Evolutionary conservation across 2,113 vertebrate genomes (phyloP).

Genomic region (Cynocephalus volans): DNA sequence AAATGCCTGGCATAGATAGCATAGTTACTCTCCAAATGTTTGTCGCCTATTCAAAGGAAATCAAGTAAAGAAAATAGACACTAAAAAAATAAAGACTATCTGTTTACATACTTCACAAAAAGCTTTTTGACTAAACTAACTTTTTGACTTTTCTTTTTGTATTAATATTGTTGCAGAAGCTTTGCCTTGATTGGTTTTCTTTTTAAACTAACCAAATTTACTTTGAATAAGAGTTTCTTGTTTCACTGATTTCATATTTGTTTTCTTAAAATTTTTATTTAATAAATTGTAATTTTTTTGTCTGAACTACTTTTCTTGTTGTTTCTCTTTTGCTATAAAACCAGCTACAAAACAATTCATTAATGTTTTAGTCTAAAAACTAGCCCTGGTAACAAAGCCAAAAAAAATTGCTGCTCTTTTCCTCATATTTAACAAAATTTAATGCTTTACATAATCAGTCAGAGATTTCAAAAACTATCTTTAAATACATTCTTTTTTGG

Average conservation of each 20-base stretch:
- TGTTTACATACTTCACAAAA: neutral
- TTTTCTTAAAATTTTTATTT: neutral
- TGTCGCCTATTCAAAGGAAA: neutral
- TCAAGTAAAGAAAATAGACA: neutral
- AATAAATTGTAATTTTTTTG: neutral
- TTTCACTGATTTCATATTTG: neutral
- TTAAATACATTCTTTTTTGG: neutral
- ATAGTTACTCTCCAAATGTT: neutral
- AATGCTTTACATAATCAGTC: neutral
- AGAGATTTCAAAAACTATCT: neutral
- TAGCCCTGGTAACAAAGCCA: neutral
- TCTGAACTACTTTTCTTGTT: neutral
- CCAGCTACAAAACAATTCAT: neutral
- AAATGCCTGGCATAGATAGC: fast-evolving
- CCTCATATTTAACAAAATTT: neutral
- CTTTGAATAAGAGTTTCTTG: neutral
- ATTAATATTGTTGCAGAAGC: neutral
- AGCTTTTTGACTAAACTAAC: neutral
- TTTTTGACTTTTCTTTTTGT: neutral
- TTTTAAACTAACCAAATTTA: neutral
- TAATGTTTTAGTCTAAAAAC: neutral
- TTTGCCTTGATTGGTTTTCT: neutral
- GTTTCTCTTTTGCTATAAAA: neutral
- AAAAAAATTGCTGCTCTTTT: neutral
- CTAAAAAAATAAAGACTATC: neutral